Percentiles rank a stretch among this genome's conserved stretches.
These are phyloP conservation scores for Xyrauchen texanus DNA, from an alignment of 2,113 vertebrate species.

Conservation along the genomic window DNA sequence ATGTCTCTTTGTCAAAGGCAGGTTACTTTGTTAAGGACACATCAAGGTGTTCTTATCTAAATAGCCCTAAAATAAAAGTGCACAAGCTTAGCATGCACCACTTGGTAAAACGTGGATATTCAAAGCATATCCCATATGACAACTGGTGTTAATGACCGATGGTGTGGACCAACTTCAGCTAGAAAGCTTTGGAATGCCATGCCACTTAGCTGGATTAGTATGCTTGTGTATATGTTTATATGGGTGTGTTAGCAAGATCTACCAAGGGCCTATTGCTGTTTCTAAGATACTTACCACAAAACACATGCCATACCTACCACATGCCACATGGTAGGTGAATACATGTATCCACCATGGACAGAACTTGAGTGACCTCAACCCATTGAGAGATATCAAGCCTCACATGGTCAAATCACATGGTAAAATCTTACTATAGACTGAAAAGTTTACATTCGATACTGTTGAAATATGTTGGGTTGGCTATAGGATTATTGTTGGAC, in stretches of 20 bases:
- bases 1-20: slow-evolving; percentile 1
- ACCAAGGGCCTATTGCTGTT: too few species aligned
- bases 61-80: background rate
- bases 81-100: too few species aligned
- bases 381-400: background rate
- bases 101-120: too few species aligned
- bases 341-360: background rate
- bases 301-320: too few species aligned
- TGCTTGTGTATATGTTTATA: too few species aligned
- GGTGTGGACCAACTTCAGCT: background rate
- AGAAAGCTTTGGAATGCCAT: background rate
- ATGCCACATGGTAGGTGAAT: too few species aligned
- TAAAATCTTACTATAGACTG: background rate
- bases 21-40: background rate
- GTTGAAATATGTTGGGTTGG: slow-evolving; percentile 19
- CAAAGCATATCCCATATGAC: background rate
- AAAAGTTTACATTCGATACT: background rate
- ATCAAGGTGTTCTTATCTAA: background rate
- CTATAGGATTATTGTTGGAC: background rate
- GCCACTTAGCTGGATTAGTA: too few species aligned
- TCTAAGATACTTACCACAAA: too few species aligned
- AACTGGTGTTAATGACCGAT: slow-evolving; percentile 4
- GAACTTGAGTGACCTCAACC: background rate
- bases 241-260: too few species aligned
- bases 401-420: background rate